Conservation (phyloP, 92 coral and sea anemone genomes). For the Zoanthus sociatus region DNA sequence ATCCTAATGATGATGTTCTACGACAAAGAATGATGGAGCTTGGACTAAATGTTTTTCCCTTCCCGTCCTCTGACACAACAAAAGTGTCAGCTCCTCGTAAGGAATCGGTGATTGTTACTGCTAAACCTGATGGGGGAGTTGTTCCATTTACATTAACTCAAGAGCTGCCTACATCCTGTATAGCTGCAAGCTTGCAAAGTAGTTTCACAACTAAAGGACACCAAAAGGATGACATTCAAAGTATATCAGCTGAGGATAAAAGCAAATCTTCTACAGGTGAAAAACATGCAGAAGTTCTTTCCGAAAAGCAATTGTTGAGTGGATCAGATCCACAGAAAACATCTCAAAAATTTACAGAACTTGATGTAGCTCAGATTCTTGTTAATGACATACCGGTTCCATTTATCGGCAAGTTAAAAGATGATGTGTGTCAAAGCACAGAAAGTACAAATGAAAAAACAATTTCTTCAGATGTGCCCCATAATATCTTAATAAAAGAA, state of each 20-base stretch:
- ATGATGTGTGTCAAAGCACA: neutral
- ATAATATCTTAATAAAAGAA: neutral
- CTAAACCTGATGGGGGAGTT: conserved; percentile 26
- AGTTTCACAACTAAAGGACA: neutral
- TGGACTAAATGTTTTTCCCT: conserved; percentile 5
- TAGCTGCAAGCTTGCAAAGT: neutral
- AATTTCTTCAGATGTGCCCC: neutral
- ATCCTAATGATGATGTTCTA: conserved; percentile 22
- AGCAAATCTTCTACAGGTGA: neutral
- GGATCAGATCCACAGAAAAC: neutral
- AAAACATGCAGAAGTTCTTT: neutral
- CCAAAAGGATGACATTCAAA: neutral
- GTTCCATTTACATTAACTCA: conserved; percentile 28
- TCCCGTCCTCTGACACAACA: conserved; percentile 12
- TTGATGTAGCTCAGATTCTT: conserved; percentile 95
- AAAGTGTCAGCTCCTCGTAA: conserved; percentile 19
- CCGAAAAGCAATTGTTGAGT: neutral
- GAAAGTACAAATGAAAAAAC: neutral
- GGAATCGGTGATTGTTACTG: conserved; percentile 50
- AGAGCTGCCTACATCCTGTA: neutral
- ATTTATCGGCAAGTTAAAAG: conserved; percentile 52
- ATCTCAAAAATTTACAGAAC: conserved; percentile 69
- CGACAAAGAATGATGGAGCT: conserved; percentile 23
- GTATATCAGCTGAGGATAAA: neutral
- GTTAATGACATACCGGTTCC: conserved; percentile 87